Evolutionary conservation across 2,797 vertebrate species (phyloP), one percentile per base, ranked within the genome.

Genomic region (Pantherophis alleghaniensis): DNA sequence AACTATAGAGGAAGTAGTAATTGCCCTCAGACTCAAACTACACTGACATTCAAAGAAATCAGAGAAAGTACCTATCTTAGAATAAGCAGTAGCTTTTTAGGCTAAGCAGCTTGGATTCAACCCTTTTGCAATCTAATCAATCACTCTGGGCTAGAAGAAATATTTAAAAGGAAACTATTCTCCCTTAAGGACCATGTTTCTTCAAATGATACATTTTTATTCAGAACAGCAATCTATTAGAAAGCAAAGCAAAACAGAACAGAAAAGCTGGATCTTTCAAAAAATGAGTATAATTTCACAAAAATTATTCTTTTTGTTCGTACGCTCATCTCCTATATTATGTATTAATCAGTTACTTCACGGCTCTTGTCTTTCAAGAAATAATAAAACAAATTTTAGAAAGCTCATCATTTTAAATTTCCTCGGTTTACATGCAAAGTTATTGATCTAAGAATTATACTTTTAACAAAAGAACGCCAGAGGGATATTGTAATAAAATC

Each of bases 121-220:
- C n/a, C 93, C 28, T 91, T 95, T 92, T 92, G 87, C 94, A 94
- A 91, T 74, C 69, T 94, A 95, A 94, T 93, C 91, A 95, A 92
- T 90, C 94, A 88, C 51, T 37, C 26, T 51, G 13, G 37, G 87
- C 74, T 90, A 66, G 90, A 63, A 24, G 94, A 95, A 95, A 89
- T 57, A 94, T 60, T 94, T 95, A 94, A 91, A 89, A 95, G 94
- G 53, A 96, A 96, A 61, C 10, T 92, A 6, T 90, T 93, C 0
- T 93, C 61, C 79, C 89, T 94, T 93, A 93, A 94, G 63, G 94
- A 92, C 74, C 69, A 89, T 95, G 87, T 56, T 95, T 94, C 87
- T 87, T 66, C 74, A 66, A 90, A 94, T 0, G 0, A 93, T 69
- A 96, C 95, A 94, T 12, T 63, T 88, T 47, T 57, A 6, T 57